Percentiles rank a stretch among this genome's conserved stretches.
These are phyloP conservation scores for Rhagonycha lutea DNA, from an alignment of 2,888 invertebrate genomes.

Conservation along the genomic window DNA sequence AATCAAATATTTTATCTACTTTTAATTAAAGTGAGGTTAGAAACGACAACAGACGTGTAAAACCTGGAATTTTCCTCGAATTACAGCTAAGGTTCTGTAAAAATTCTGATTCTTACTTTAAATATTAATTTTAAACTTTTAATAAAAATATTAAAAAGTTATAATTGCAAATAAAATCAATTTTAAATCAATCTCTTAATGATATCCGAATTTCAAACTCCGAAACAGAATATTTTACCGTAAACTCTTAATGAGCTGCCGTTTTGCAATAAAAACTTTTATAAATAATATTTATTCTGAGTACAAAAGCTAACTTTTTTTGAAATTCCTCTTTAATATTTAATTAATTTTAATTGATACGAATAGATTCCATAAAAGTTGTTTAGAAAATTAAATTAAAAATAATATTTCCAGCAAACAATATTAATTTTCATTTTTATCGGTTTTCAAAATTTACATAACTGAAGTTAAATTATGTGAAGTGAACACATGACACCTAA, in stretches of 20 bases:
- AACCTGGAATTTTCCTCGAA: too few relatives aligned
- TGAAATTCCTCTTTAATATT: not conserved
- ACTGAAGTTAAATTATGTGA: not conserved
- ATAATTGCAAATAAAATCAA: not conserved
- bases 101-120: too few relatives aligned
- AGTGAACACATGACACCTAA: conserved; percentile 11
- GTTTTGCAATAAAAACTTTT: not conserved
- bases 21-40: too few relatives aligned
- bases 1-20: too few relatives aligned
- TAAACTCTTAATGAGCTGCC: not conserved
- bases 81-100: too few relatives aligned
- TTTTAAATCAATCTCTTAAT: not conserved
- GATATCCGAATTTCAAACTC: not conserved
- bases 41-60: too few relatives aligned
- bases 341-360: not conserved
- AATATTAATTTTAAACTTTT: too few relatives aligned
- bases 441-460: not conserved
- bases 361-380: not conserved
- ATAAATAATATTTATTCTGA: too few relatives aligned
- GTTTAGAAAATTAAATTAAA: not conserved
- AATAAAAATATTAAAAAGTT: too few relatives aligned
- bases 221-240: not conserved
- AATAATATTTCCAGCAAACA: not conserved
- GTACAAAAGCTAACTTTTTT: not conserved
- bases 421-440: not conserved